Evolutionary conservation across 2,888 invertebrate species (phyloP).

Genomic region (Zaprionus obscuricornis): DNA sequence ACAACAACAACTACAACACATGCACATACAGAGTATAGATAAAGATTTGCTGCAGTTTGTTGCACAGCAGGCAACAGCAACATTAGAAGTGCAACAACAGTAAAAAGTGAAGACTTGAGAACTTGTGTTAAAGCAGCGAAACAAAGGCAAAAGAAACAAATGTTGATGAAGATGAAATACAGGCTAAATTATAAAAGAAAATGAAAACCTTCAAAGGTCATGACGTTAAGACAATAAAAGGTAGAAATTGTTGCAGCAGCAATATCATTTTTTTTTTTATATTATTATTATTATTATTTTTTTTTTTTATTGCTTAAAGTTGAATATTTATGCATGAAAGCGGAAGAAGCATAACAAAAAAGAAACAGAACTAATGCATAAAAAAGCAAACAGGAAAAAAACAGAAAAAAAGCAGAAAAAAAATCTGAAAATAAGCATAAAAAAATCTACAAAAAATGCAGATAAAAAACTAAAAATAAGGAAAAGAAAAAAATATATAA

Average conservation of each 20-base stretch:
- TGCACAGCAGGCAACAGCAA: not conserved
- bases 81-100: conserved; percentile 30
- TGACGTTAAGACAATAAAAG: conserved; percentile 43
- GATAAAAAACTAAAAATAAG: conserved; percentile 16
- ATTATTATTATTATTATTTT: no score
- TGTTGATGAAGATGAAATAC: not conserved
- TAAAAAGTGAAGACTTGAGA: no score
- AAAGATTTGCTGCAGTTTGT: not conserved
- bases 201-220: conserved; percentile 53
- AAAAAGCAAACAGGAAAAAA: not conserved
- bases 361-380: conserved; percentile 25
- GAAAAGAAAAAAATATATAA: not conserved
- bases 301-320: no score
- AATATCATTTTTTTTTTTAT: no score
- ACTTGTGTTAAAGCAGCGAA: no score
- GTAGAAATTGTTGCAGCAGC: conserved; percentile 16
- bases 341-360: conserved; percentile 29
- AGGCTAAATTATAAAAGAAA: not conserved
- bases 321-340: conserved; percentile 37
- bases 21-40: conserved; percentile 3
- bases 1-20: no score
- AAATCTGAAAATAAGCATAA: conserved; percentile 12
- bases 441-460: not conserved
- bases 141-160: not conserved
- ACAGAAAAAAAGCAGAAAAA: conserved; percentile 1